These are phyloP conservation scores for Notodonta dromedarius DNA, from an alignment of 2,888 invertebrate species.

Conservation along the genomic window DNA sequence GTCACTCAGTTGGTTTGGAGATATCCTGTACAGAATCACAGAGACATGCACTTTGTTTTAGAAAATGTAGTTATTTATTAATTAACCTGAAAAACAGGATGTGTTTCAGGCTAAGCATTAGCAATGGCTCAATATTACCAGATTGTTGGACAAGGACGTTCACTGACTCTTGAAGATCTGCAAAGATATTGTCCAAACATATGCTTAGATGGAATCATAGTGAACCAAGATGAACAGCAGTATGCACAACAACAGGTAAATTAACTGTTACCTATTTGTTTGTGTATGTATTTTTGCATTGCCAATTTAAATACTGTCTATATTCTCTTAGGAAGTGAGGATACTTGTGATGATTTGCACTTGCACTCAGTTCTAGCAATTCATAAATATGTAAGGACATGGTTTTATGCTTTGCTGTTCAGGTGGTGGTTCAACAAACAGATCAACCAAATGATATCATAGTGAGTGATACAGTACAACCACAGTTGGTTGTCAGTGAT, in stretches of 20 bases:
- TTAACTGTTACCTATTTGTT: no score
- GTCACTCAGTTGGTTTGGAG: no score
- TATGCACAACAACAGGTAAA: conserved; percentile 78
- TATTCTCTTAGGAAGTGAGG: no score
- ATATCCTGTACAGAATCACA: no score
- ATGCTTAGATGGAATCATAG: conserved; percentile 80
- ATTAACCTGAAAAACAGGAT: conserved; percentile 14
- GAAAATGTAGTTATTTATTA: background rate
- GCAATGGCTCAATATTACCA: conserved; percentile 89
- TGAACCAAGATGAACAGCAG: conserved; percentile 80
- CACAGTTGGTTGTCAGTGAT: conserved; percentile 74
- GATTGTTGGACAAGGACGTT: conserved; percentile 85
- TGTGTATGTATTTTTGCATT: no score
- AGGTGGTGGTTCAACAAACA: conserved; percentile 83
- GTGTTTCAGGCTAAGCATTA: conserved; percentile 68
- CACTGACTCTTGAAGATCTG: conserved; percentile 83
- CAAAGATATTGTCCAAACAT: conserved; percentile 87
- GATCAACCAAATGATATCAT: conserved; percentile 82
- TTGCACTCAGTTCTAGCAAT: background rate
- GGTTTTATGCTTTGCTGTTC: conserved; percentile 15
- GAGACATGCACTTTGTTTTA: background rate
- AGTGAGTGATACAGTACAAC: conserved; percentile 78
- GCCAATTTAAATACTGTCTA: no score
- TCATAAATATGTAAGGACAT: background rate
- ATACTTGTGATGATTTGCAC: no score